Evolutionary conservation across 2,113 vertebrate genomes (phyloP).

Genomic region (Turdus rufiventris): DNA sequence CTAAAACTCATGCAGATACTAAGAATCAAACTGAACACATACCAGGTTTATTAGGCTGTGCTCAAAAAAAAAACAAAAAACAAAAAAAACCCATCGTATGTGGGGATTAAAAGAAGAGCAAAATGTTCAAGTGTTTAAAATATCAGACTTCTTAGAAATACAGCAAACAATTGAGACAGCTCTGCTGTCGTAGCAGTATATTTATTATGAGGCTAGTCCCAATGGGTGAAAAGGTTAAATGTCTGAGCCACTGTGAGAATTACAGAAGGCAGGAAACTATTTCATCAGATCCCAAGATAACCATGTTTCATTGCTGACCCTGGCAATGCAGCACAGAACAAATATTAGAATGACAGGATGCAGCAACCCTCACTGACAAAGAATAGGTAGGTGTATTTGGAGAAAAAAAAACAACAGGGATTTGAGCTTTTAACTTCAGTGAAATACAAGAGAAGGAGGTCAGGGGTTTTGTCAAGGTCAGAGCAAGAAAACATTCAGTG

Average conservation of each 20-base stretch:
- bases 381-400: neutral
- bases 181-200: neutral
- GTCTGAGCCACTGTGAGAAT: slow-evolving; percentile 3
- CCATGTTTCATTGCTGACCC: neutral
- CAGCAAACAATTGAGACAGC: neutral
- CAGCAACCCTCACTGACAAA: neutral
- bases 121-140: neutral
- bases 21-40: neutral
- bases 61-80: neutral
- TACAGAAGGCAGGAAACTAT: slow-evolving; percentile 37
- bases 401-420: neutral
- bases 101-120: neutral
- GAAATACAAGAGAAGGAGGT: neutral
- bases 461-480: neutral
- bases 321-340: neutral
- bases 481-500: neutral
- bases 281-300: slow-evolving; percentile 51
- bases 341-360: slow-evolving; percentile 30
- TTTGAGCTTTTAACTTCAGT: neutral
- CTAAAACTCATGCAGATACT: neutral
- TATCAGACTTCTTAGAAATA: neutral
- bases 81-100: fast-evolving
- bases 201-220: neutral
- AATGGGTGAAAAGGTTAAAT: slow-evolving; percentile 35
- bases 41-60: neutral